phyloP scores from a whole-genome alignment of 2,797 vertebrate species.

The Lophotriccus pileatus region DNA sequence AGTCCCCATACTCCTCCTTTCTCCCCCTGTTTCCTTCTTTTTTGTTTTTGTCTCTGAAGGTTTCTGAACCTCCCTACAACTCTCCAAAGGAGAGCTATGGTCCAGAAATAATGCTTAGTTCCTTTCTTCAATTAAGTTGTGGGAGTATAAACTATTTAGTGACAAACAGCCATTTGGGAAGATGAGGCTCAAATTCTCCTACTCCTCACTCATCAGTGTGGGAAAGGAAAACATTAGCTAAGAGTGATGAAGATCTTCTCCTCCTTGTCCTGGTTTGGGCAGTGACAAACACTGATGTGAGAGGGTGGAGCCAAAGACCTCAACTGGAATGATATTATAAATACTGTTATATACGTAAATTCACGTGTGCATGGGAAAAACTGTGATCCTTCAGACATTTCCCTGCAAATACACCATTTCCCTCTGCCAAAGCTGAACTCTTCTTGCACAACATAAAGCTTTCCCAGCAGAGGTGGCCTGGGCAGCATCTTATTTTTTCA shows the following conservation, averaged over 20 bases:
- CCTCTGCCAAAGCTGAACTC: conserved; percentile 7
- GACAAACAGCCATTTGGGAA: neutral
- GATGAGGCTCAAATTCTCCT: neutral
- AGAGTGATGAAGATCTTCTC: neutral
- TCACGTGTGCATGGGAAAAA: neutral
- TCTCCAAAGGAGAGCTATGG: neutral
- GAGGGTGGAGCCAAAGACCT: neutral
- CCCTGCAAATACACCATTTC: neutral
- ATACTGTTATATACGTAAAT: neutral
- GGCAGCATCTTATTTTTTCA: conserved; percentile 41
- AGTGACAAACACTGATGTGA: neutral
- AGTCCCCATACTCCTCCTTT: neutral
- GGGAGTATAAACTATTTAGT: neutral
- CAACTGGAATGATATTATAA: neutral
- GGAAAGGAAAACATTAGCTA: neutral
- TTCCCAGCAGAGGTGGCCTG: conserved; percentile 45
- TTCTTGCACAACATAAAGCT: conserved; percentile 34
- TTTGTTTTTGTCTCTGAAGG: neutral
- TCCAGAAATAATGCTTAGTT: neutral
- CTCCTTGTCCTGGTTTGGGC: neutral
- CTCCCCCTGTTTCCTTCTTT: neutral
- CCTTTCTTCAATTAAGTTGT: neutral
- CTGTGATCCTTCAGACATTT: neutral
- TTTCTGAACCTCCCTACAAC: neutral
- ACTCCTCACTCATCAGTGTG: neutral